Evolutionary conservation across 2,113 vertebrate genomes (phyloP).

Genomic region (Empidonax alnorum): DNA sequence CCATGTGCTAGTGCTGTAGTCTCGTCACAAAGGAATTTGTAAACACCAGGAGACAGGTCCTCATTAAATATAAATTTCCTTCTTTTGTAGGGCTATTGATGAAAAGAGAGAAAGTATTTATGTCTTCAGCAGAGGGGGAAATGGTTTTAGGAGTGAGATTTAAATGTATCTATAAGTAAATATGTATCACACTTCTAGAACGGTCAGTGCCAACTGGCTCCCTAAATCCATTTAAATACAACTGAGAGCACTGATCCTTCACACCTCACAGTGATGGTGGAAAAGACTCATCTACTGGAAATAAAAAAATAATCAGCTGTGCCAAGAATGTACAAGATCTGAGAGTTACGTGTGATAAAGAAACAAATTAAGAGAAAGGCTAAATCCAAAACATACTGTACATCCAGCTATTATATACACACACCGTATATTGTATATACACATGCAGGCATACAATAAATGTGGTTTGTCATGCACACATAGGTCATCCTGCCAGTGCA

Average conservation of each 20-base stretch:
- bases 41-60: slow-evolving; percentile 64
- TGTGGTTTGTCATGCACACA: rapidly evolving
- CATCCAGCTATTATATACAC: neutral
- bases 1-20: slow-evolving; percentile 52
- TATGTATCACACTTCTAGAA: neutral
- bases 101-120: slow-evolving; percentile 13
- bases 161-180: neutral
- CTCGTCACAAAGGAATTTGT: slow-evolving; percentile 65
- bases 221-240: neutral
- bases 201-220: neutral
- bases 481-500: neutral
- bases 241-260: neutral
- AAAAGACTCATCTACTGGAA: neutral
- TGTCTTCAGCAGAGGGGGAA: neutral
- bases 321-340: neutral
- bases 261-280: rapidly evolving
- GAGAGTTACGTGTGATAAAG: neutral
- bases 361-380: neutral
- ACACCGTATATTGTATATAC: rapidly evolving
- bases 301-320: neutral
- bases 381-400: neutral
- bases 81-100: slow-evolving; percentile 54
- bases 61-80: slow-evolving; percentile 70
- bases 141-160: slow-evolving; percentile 1
- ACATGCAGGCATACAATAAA: neutral